Evolutionary conservation across 2,888 invertebrate species (phyloP).

Genomic region (Thereva unica): DNA sequence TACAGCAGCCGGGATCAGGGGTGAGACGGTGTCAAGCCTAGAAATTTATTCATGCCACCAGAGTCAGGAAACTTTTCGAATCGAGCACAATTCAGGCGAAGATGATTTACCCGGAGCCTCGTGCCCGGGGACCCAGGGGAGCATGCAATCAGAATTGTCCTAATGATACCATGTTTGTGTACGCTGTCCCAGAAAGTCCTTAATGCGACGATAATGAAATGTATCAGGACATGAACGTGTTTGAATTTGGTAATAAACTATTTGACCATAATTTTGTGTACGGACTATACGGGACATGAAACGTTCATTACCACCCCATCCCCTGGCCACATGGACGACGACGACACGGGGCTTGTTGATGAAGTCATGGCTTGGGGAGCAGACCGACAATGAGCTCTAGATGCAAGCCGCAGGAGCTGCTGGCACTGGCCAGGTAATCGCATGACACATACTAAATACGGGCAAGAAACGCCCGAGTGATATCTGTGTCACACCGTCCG

Average conservation of each 20-base stretch:
- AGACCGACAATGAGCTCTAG: slow-evolving; percentile 3
- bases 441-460: no score
- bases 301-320: slow-evolving; percentile 15
- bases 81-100: slow-evolving; percentile 33
- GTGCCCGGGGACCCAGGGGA: background rate
- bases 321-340: background rate
- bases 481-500: no score
- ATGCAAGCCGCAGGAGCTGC: slow-evolving; percentile 8
- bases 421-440: no score
- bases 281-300: background rate
- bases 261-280: slow-evolving; percentile 33
- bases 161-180: slow-evolving; percentile 29
- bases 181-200: slow-evolving; percentile 20
- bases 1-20: background rate
- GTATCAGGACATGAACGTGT: slow-evolving; percentile 30
- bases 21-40: slow-evolving; percentile 1
- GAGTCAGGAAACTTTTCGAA: slow-evolving; percentile 28
- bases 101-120: slow-evolving; percentile 24
- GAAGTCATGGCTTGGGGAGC: slow-evolving; percentile 2
- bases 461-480: no score
- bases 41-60: slow-evolving; percentile 29
- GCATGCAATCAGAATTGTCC: slow-evolving; percentile 20
- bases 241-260: slow-evolving; percentile 22
- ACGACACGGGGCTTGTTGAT: background rate
- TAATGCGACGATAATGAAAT: slow-evolving; percentile 32